phyloP scores from a whole-genome alignment of 2,113 vertebrate species.

The Argyrosomus japonicus region DNA sequence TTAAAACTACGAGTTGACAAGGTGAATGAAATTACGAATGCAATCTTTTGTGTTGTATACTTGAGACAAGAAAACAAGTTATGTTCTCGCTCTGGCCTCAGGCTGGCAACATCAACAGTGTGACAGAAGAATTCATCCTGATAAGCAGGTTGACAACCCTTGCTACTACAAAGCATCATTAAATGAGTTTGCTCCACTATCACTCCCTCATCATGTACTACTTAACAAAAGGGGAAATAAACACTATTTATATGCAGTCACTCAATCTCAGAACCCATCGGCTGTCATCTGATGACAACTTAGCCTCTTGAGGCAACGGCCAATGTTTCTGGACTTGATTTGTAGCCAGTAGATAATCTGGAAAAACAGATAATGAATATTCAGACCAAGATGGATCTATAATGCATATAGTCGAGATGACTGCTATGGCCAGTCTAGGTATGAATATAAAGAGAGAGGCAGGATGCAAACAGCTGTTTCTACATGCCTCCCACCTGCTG shows the following conservation, averaged over 20 bases:
- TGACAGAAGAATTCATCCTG: constrained; percentile 43
- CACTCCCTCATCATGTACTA: no score
- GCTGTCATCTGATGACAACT: no score
- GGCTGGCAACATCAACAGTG: constrained; percentile 51
- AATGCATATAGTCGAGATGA: no score
- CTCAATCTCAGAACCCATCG: not conserved
- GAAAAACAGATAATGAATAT: no score
- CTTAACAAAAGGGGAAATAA: not conserved
- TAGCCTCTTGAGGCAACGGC: no score
- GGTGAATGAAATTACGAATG: constrained; percentile 46
- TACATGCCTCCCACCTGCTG: no score
- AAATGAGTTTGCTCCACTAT: constrained; percentile 36
- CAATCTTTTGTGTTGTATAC: constrained; percentile 26
- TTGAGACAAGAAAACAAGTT: constrained; percentile 28
- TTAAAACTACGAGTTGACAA: constrained; percentile 9
- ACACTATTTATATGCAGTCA: not conserved
- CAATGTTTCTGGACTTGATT: no score
- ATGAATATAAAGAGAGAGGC: no score
- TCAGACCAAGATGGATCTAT: no score
- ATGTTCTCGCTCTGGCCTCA: constrained; percentile 45
- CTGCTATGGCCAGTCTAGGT: no score
- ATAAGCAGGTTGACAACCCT: constrained; percentile 41
- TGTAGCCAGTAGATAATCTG: no score
- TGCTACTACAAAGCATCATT: constrained; percentile 55
- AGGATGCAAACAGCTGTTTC: no score